These are phyloP conservation scores for Psophia crepitans DNA, from an alignment of 2,113 vertebrate genomes.

Conservation along the genomic window DNA sequence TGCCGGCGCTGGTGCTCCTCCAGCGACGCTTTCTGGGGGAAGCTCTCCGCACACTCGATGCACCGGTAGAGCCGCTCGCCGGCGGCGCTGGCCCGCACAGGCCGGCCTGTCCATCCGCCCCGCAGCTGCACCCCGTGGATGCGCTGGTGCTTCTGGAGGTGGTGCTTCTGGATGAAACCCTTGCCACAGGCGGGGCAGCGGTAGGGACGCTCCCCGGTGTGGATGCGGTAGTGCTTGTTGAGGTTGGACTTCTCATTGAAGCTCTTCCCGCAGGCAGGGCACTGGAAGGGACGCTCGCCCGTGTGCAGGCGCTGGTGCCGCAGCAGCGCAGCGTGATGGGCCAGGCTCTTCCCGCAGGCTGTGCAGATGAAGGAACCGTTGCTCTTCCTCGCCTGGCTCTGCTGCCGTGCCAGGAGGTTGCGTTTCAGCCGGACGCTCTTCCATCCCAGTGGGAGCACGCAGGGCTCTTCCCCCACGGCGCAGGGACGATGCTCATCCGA, in stretches of 20 bases:
- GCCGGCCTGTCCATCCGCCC: not conserved
- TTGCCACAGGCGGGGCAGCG: constrained; percentile 39
- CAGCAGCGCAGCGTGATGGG: constrained; percentile 39
- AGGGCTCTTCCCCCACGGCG: not conserved
- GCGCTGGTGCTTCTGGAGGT: constrained; percentile 59
- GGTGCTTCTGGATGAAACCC: constrained; percentile 63
- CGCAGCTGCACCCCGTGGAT: constrained; percentile 39
- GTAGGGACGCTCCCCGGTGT: constrained; percentile 52
- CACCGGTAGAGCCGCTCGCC: constrained; percentile 50
- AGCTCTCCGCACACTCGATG: constrained; percentile 45
- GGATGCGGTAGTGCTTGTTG: constrained; percentile 56
- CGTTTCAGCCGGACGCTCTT: constrained; percentile 25
- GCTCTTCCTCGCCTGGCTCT: constrained; percentile 11
- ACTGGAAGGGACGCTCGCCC: constrained; percentile 46
- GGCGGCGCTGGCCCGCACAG: fast-evolving
- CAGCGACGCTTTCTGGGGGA: not conserved
- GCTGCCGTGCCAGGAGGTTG: constrained; percentile 7
- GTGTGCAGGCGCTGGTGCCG: constrained; percentile 56
- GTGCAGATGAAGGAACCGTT: constrained; percentile 60
- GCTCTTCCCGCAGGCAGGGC: constrained; percentile 35
- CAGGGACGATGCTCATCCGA: not conserved
- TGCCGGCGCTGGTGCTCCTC: constrained; percentile 62
- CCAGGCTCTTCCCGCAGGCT: constrained; percentile 49
- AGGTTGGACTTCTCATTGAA: constrained; percentile 62
- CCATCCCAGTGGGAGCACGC: not conserved